A percentile compares a stretch with the other conserved stretches of the same genome.
Evolutionary conservation across 2,888 invertebrate species (phyloP).

Genomic region (Lithophane ornitopus): DNA sequence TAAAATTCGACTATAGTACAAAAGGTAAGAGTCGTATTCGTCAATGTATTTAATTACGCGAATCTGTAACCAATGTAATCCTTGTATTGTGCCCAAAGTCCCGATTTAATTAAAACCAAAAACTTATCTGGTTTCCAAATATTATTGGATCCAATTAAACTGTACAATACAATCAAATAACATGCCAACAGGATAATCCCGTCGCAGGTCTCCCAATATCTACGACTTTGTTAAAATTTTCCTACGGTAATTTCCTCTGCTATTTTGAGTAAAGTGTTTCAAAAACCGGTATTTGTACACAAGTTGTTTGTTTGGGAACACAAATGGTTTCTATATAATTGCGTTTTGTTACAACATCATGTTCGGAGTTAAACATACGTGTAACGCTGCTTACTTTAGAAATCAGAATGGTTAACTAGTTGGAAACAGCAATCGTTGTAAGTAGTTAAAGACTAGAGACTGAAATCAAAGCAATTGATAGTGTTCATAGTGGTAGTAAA

Average conservation of each 20-base stretch:
- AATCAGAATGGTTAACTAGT: background rate
- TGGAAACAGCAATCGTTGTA: background rate
- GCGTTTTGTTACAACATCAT: slow-evolving; percentile 12
- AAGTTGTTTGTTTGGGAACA: slow-evolving; percentile 29
- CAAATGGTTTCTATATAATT: slow-evolving; percentile 31
- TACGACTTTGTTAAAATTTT: slow-evolving; percentile 39
- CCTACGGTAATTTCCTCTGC: slow-evolving; percentile 11
- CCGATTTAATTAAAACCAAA: slow-evolving; percentile 50
- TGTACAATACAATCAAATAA: slow-evolving; percentile 44
- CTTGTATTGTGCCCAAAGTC: slow-evolving; percentile 7
- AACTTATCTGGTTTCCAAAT: slow-evolving; percentile 47
- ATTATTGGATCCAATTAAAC: slow-evolving; percentile 47
- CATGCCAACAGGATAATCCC: slow-evolving; percentile 32
- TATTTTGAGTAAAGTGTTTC: slow-evolving; percentile 25
- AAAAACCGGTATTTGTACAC: slow-evolving; percentile 17
- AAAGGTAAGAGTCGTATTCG: background rate
- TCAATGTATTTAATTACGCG: slow-evolving; percentile 8
- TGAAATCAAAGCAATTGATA: background rate
- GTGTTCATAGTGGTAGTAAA: background rate
- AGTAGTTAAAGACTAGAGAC: background rate
- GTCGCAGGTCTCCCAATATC: slow-evolving; percentile 7
- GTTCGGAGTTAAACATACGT: slow-evolving; percentile 3
- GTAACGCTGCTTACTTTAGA: background rate
- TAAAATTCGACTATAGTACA: background rate
- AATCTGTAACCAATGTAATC: slow-evolving; percentile 12